Evolutionary conservation across 2,113 vertebrate genomes (phyloP).

Genomic region (Hypanus sabinus): DNA sequence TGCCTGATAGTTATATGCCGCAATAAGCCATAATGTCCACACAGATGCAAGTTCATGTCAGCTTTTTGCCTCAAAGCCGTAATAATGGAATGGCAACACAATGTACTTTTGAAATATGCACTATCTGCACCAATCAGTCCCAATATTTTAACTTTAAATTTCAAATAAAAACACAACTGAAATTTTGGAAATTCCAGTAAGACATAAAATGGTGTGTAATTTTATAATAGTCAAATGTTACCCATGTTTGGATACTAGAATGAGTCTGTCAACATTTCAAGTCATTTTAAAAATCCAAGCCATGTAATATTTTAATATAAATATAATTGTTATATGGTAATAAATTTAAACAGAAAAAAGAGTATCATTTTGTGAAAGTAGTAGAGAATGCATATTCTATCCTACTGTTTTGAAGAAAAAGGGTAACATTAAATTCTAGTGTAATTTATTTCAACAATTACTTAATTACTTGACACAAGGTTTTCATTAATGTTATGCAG

Average conservation of each 20-base stretch:
- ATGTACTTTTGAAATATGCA: not conserved
- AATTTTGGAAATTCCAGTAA: not conserved
- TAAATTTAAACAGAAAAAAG: not conserved
- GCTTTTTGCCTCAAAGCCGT: too few relatives aligned
- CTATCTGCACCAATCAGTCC: not conserved
- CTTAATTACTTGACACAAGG: not conserved
- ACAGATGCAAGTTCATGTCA: not conserved
- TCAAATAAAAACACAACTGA: not conserved
- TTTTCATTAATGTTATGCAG: not conserved
- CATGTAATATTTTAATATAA: too few relatives aligned
- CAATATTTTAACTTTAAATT: not conserved
- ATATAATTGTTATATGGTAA: too few relatives aligned
- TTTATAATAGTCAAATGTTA: not conserved
- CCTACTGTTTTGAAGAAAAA: not conserved
- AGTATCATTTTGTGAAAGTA: not conserved
- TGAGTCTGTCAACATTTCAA: not conserved
- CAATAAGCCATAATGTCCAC: not conserved
- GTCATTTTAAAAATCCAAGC: not conserved
- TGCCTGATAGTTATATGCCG: not conserved
- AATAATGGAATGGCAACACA: too few relatives aligned
- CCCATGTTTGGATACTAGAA: not conserved
- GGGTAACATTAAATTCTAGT: not conserved
- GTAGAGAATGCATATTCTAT: not conserved
- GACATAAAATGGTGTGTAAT: not conserved
- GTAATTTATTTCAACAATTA: conserved; percentile 2